Percentiles rank a stretch among this genome's conserved stretches.
Conservation (phyloP, 2,888 invertebrate species). For the Rosalia funebris region DNA sequence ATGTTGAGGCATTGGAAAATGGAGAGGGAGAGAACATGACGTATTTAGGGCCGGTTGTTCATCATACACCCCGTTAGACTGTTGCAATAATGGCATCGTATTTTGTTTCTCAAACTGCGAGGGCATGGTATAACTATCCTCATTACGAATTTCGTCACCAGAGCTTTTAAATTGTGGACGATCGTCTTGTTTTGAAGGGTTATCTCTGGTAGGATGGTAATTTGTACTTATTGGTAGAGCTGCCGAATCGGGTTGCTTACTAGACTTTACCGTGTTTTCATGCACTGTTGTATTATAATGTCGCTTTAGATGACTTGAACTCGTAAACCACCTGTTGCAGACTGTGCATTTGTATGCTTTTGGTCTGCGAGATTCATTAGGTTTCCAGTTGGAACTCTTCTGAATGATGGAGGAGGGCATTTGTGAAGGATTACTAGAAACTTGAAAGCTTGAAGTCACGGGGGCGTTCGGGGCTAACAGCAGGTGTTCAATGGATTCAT, state of each 20-base stretch:
- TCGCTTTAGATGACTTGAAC: constrained; percentile 89
- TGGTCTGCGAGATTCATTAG: constrained; percentile 88
- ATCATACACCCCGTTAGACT: constrained; percentile 62
- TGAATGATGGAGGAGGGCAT: constrained; percentile 69
- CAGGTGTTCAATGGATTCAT: constrained; percentile 72
- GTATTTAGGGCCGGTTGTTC: constrained; percentile 69
- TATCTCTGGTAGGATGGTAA: constrained; percentile 82
- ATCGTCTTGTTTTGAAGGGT: constrained; percentile 64
- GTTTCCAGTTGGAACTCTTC: constrained; percentile 86
- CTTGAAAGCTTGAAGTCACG: constrained; percentile 73
- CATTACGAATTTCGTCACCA: constrained; percentile 58
- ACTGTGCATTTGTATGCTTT: constrained; percentile 93
- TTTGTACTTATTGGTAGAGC: constrained; percentile 84
- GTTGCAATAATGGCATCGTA: constrained; percentile 66
- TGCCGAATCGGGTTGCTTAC: constrained; percentile 88
- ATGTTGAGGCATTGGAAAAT: constrained; percentile 44
- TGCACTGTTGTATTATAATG: constrained; percentile 93
- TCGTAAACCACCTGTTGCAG: constrained; percentile 95
- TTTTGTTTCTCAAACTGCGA: constrained; percentile 68
- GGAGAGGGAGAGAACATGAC: constrained; percentile 67
- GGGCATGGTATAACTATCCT: constrained; percentile 51
- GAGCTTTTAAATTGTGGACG: constrained; percentile 57
- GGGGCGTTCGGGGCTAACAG: constrained; percentile 68
- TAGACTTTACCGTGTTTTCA: constrained; percentile 89
- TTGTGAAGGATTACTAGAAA: constrained; percentile 65